These are phyloP conservation scores for Steinernema feltiae DNA, from an alignment of 1,140 invertebrate genomes.

Conservation along the genomic window DNA sequence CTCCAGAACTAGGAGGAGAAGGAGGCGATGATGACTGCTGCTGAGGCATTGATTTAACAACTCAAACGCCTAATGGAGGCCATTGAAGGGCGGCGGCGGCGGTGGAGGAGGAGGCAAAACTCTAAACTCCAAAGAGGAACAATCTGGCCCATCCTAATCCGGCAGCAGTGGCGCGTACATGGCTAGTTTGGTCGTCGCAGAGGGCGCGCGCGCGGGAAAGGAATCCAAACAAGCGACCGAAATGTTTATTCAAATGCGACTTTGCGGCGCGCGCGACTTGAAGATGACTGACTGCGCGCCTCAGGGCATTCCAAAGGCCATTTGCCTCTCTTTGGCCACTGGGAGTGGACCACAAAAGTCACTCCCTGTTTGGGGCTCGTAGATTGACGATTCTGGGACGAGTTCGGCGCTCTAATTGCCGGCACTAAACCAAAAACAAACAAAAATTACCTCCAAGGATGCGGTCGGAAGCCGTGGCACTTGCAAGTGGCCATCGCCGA, in stretches of 20 bases:
- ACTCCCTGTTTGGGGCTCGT: too few species aligned
- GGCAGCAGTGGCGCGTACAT: not conserved
- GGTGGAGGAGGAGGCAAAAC: too few species aligned
- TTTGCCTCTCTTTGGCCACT: not conserved
- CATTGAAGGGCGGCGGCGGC: too few species aligned
- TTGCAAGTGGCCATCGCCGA: constrained; percentile 18
- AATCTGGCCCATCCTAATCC: not conserved
- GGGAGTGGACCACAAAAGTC: too few species aligned
- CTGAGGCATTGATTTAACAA: constrained; percentile 2
- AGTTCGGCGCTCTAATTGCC: not conserved
- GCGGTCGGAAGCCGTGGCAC: constrained; percentile 38
- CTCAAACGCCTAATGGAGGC: constrained; percentile 7
- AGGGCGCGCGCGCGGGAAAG: too few species aligned
- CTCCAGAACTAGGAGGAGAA: not conserved
- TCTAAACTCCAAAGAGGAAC: not conserved
- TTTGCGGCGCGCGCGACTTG: not conserved
- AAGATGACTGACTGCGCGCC: constrained; percentile 4
- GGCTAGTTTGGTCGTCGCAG: too few species aligned
- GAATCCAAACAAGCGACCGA: not conserved
- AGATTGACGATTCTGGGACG: not conserved
- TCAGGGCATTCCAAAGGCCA: not conserved
- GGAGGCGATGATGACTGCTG: not conserved
- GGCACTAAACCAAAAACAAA: not conserved
- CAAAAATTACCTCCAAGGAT: constrained; percentile 43
- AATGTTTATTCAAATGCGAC: constrained; percentile 8